Conservation (phyloP, 2,888 invertebrate species). For the Luperina nickerlii region DNA sequence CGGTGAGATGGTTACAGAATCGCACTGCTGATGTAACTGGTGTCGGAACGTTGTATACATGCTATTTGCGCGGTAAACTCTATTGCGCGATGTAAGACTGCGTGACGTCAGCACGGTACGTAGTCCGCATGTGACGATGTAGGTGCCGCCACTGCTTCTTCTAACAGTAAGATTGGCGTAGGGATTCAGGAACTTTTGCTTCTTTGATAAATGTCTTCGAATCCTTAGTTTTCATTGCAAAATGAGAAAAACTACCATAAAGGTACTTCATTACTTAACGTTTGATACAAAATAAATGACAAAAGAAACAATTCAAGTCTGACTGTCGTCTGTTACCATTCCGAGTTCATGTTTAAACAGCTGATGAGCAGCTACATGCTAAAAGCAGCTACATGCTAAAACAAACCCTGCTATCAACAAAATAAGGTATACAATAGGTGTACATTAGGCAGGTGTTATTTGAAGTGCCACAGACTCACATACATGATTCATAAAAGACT, state of each 20-base stretch:
- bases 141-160: neutral
- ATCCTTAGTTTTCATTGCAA: neutral
- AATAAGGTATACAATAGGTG: constrained; percentile 21
- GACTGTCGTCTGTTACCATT: constrained; percentile 38
- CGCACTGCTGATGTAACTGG: no score
- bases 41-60: no score
- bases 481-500: constrained; percentile 50
- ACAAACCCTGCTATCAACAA: neutral
- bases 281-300: constrained; percentile 26
- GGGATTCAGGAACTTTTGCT: neutral
- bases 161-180: neutral
- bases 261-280: neutral
- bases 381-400: constrained; percentile 15
- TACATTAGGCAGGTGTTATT: constrained; percentile 10
- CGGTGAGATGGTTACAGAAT: no score
- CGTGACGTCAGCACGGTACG: no score
- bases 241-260: neutral
- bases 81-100: no score
- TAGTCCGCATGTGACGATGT: no score
- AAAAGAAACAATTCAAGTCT: constrained; percentile 29
- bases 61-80: no score
- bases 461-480: constrained; percentile 31
- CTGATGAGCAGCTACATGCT: constrained; percentile 42
- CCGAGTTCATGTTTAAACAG: constrained; percentile 61
- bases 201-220: neutral